These are phyloP conservation scores for Mus pahari DNA, from an alignment of 2,113 vertebrate species.

Conservation along the genomic window DNA sequence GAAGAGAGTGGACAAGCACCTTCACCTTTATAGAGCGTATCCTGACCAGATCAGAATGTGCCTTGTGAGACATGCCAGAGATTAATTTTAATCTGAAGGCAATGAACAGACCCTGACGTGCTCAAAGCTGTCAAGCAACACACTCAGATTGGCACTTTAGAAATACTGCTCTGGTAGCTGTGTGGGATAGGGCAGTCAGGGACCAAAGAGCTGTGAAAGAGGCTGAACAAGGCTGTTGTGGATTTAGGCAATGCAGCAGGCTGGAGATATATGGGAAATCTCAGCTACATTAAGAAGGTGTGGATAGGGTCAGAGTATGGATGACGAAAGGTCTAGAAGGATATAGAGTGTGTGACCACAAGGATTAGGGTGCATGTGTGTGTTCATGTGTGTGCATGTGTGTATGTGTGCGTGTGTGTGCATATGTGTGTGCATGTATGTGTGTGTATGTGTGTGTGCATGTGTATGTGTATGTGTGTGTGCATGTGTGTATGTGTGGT, in stretches of 20 bases:
- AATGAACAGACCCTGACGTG: background rate
- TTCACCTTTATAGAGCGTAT: background rate
- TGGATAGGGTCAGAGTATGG: background rate
- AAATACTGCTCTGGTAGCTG: background rate
- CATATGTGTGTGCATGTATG: fast-evolving
- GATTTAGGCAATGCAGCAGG: background rate
- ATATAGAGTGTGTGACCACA: background rate
- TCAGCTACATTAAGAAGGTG: background rate
- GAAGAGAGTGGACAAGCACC: background rate
- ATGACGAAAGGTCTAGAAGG: background rate
- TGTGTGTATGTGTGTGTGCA: background rate
- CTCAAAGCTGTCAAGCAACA: background rate
- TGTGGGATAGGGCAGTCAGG: background rate
- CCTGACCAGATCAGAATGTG: background rate
- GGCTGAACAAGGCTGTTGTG: background rate
- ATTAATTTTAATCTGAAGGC: background rate
- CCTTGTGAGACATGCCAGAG: background rate
- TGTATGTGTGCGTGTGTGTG: background rate
- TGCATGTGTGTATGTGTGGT: no score
- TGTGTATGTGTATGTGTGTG: no score
- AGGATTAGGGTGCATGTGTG: background rate
- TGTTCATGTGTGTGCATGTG: background rate
- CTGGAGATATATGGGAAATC: background rate
- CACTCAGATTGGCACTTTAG: background rate
- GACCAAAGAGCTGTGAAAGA: background rate